phyloP scores from a whole-genome alignment of 2,888 invertebrate genomes.

The Drosophila setosimentum region DNA sequence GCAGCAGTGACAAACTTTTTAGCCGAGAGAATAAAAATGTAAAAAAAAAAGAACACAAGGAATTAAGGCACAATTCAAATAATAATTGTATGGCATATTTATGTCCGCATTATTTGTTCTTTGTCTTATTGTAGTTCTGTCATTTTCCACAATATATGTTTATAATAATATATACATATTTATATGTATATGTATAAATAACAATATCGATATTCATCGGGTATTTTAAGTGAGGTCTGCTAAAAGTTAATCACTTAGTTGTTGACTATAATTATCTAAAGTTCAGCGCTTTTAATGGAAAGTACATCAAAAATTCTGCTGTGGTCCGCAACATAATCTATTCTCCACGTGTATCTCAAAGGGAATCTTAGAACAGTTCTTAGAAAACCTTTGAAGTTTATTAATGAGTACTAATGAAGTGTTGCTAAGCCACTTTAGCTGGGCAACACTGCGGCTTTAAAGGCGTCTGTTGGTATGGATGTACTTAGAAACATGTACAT shows the following conservation, averaged over 20 bases:
- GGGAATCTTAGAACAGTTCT: not conserved
- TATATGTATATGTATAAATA: too few species aligned
- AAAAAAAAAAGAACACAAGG: conserved; percentile 21
- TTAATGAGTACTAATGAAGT: not conserved
- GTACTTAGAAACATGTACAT: not conserved
- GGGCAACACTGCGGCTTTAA: not conserved
- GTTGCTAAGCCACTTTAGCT: not conserved
- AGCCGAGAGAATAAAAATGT: conserved; percentile 12
- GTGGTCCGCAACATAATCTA: not conserved
- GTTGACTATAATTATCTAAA: not conserved
- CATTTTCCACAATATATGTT: not conserved
- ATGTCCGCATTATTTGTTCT: conserved; percentile 70
- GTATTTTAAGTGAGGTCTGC: not conserved
- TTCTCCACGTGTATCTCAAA: not conserved
- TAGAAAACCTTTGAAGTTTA: not conserved
- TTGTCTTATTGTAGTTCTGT: not conserved
- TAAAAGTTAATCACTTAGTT: not conserved
- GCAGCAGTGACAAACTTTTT: conserved; percentile 42
- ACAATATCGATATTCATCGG: not conserved
- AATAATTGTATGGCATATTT: conserved; percentile 75
- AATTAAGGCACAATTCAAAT: conserved; percentile 63
- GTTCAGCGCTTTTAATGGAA: not conserved
- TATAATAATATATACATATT: too few species aligned
- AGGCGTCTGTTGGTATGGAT: not conserved
- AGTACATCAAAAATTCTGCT: not conserved